Base-by-base conservation (phyloP, 1,140 invertebrate genomes). In the Conus ventricosus region DNA sequence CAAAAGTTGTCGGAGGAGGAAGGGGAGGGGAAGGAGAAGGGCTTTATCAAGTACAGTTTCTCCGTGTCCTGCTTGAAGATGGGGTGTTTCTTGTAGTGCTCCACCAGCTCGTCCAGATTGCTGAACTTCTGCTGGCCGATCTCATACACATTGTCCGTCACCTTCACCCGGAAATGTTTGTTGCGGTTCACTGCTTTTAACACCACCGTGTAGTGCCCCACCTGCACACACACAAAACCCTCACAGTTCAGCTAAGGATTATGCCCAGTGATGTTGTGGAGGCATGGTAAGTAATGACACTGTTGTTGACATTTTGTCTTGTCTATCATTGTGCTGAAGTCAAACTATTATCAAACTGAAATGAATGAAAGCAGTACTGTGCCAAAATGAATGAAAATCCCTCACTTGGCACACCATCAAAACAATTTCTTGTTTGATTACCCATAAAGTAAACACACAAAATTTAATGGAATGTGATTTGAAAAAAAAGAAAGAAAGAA, bases 111-210 rank as follows among this genome's bases (percentile, higher is more conserved):
- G 95, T 99, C 98, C 92, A 99, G 96, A 80, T 97, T 98, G 91
- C 98, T 97, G 95, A 99, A 99, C 96, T 98, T 98, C 93, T 99
- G 97, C 96, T 99, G 98, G 78, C 99, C 99, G 95, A 99, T 99
- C 95, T 98, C 98, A 94, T 98, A 99, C 87, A 98, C 96, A 60
- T 97, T 97, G 90, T 98, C 97, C 95, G 99, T 98, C 81, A 99
- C 98, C 89, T 92, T 98, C 90, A 99, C 98, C 93, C 99, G 97
- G 96, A 99, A 99, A 95, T 99, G 99, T 95, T 99, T 99, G 96
- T 99, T 99, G 89, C 99, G 97, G 63, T 98, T 98, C 83, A 98
- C 97, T 81, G 99, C 99, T 96, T 99, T 99, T 92, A 99, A 96
- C 57, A 99, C 99, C 91, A 99, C 99, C 67, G 99, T 99, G 95